Conservation (phyloP, 2,888 invertebrate genomes). For the Tryphoninae sp. region DNA sequence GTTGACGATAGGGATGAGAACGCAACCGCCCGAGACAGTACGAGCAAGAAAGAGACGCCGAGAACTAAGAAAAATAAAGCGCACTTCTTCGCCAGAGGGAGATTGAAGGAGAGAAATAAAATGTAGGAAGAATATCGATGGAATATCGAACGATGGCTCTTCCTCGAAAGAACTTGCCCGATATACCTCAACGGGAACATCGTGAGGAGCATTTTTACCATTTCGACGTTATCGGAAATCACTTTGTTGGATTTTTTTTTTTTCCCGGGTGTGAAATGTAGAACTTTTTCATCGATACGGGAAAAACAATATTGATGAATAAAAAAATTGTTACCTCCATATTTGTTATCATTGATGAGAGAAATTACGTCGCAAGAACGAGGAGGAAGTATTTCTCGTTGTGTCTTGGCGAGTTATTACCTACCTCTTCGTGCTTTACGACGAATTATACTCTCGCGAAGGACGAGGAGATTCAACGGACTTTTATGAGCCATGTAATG, state of each 20-base stretch:
- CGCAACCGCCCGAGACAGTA: slow-evolving; percentile 40
- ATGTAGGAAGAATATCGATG: slow-evolving; percentile 21
- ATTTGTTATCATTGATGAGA: background rate
- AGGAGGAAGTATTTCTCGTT: background rate
- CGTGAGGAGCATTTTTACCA: slow-evolving; percentile 4
- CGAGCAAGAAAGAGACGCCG: slow-evolving; percentile 20
- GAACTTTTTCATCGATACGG: background rate
- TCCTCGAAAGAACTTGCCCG: slow-evolving; percentile 19
- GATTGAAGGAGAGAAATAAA: slow-evolving; percentile 37
- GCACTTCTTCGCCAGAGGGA: slow-evolving; percentile 41
- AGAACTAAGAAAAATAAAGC: slow-evolving; percentile 46
- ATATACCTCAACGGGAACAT: background rate
- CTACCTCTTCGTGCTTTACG: slow-evolving; percentile 1
- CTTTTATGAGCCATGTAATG: slow-evolving; percentile 60
- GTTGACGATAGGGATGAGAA: slow-evolving; percentile 47
- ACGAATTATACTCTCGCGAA: slow-evolving; percentile 30
- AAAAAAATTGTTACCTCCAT: too few species aligned
- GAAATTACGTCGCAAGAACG: background rate
- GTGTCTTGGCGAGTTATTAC: background rate
- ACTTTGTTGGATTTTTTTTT: slow-evolving; percentile 10
- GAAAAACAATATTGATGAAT: too few species aligned
- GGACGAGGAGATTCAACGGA: slow-evolving; percentile 52
- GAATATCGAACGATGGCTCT: slow-evolving; percentile 50
- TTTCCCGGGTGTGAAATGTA: background rate
- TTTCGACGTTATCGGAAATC: slow-evolving; percentile 5